Evolutionary conservation across 1,140 invertebrate genomes (phyloP), one percentile per base, ranked within the genome.

Genomic region (Drosophila serrata): DNA sequence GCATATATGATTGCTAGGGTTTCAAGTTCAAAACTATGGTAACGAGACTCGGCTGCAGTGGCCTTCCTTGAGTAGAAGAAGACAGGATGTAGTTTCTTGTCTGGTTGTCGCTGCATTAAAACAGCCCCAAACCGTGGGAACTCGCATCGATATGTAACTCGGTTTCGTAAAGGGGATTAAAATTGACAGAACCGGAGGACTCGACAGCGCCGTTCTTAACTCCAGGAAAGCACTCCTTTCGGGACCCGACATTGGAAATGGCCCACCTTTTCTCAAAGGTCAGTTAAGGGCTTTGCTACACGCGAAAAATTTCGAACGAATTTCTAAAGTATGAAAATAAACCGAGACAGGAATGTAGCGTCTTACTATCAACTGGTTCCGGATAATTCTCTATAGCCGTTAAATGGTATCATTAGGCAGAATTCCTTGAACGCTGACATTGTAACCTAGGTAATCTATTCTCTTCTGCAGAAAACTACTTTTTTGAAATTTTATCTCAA

Each of bases 291-390:
- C 11, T 22, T 64, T 22, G 29, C 49, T 22, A 42, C 13, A 9
- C 35, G 24, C n/a, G n/a, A n/a, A n/a, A n/a, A n/a, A n/a, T 33
- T 27, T 19, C 5, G 4, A 11, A 48, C 42, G 7, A 58, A 48
- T 58, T 58, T 2, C 55, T 33, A 17, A 43, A 63, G 24, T 56
- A 56, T 3, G 51, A 64, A 3, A 56, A 58, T 17, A 61, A 19
- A 39, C 33, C n/a, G 11, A 61, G 12, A 29, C n/a, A 58, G n/a
- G n/a, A 65, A 31, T n/a, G 13, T 27, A 67, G 13, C 17, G 56
- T 9, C 19, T 59, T 65, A 7, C 29, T 43, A 12, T 43, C 56
- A 33, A 35, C 5, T 45, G 42, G 24, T 24, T 67, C n/a, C 13
- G 42, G 33, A 24, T 22, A 19, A 29, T 48, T 11, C 19, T 60